Conservation (phyloP, 2,113 vertebrate species). For the Apodemus sylvaticus region DNA sequence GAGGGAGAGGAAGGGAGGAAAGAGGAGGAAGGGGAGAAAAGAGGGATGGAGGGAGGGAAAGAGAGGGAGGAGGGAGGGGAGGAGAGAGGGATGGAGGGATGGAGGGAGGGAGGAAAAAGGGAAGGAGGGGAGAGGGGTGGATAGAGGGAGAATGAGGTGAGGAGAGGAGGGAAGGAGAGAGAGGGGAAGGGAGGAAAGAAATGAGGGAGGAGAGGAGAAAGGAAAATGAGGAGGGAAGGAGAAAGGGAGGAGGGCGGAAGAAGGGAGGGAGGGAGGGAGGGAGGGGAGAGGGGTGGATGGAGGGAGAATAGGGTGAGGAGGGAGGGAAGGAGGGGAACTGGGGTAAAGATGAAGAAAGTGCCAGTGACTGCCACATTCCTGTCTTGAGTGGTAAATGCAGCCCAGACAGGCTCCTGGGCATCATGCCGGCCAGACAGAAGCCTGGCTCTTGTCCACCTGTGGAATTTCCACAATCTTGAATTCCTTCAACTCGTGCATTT, state of each 20-base stretch:
- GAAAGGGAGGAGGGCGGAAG: accelerated
- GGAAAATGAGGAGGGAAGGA: too few species aligned
- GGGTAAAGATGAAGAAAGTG: background rate
- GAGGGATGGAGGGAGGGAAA: too few species aligned
- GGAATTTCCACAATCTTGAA: background rate
- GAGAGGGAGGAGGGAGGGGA: too few species aligned
- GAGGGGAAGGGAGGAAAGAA: too few species aligned
- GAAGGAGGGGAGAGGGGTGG: accelerated
- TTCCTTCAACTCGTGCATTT: background rate
- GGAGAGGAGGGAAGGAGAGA: too few species aligned
- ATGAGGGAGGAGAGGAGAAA: too few species aligned
- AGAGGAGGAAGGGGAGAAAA: too few species aligned
- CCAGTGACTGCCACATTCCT: too few species aligned
- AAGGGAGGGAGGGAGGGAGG: accelerated
- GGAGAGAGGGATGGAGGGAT: too few species aligned
- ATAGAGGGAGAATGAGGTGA: too few species aligned
- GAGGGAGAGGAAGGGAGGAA: background rate
- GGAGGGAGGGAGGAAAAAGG: accelerated
- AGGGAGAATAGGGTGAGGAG: too few species aligned
- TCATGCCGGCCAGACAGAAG: background rate
- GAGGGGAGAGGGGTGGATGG: accelerated
- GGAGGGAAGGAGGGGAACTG: too few species aligned
- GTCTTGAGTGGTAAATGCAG: background rate
- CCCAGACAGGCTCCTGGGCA: background rate
- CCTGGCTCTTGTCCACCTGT: slow-evolving; percentile 15